Percentiles rank a stretch among this genome's conserved stretches.
Conservation (phyloP, 1,140 invertebrate genomes). For the Papilio helenus region DNA sequence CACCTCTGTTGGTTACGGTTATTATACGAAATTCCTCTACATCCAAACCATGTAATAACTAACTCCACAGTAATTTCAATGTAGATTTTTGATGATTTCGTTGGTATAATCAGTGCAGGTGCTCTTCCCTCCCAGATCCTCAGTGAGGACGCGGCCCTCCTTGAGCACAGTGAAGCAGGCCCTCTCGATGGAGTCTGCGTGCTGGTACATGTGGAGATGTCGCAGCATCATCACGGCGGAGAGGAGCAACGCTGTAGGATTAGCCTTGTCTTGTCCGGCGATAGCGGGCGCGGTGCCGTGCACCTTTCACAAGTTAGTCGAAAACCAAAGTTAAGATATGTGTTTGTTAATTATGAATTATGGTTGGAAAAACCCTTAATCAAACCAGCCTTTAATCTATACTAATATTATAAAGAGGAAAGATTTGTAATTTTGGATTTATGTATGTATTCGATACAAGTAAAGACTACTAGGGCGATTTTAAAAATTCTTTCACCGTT, state of each 20-base stretch:
- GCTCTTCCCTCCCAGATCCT: conserved; percentile 94
- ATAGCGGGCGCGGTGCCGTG: conserved; percentile 99
- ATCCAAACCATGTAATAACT: too few species aligned
- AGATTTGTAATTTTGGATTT: too few species aligned
- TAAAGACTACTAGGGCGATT: too few species aligned
- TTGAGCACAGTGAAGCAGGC: conserved; percentile 96
- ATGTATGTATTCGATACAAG: too few species aligned
- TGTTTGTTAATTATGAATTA: not conserved
- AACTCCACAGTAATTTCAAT: conserved; percentile 33
- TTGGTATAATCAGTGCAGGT: conserved; percentile 63
- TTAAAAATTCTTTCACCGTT: too few species aligned
- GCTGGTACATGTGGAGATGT: conserved; percentile 91
- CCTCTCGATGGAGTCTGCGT: conserved; percentile 94
- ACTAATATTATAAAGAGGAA: too few species aligned
- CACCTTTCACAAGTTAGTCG: conserved; percentile 85
- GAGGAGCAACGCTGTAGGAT: conserved; percentile 98
- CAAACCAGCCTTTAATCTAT: too few species aligned
- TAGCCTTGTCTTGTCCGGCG: conserved; percentile 98
- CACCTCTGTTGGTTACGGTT: too few species aligned
- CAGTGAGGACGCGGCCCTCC: conserved; percentile 93
- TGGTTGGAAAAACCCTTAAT: too few species aligned
- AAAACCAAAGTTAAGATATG: not conserved
- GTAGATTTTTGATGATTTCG: conserved; percentile 59
- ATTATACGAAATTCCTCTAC: too few species aligned
- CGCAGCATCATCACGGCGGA: conserved; percentile 99